Base-by-base conservation (phyloP, 2,113 vertebrate species). In the Alethe diademata region DNA sequence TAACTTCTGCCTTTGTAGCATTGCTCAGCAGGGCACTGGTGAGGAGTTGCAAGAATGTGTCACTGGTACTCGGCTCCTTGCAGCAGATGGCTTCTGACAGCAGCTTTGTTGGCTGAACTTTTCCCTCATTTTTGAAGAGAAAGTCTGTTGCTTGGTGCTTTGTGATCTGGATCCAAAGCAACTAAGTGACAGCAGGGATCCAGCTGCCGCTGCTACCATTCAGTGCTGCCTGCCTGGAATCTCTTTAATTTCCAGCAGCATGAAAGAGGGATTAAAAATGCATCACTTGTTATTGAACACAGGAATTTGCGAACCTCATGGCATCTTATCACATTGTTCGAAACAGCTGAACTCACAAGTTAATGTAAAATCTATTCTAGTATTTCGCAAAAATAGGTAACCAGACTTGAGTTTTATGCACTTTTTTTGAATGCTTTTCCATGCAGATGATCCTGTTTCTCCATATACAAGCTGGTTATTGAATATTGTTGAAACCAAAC, bases 391-490 rank as follows among this genome's bases (percentile, higher is more conserved):
- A 86, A 90, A 47, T 24, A 26, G 5, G 16, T 86, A 86, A 83
- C n/a, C 13, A 66, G 64, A 19, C 56, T 78, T 85, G 51, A 5
- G 8, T 20, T 93, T 75, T 74, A 72, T 69, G 23, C 8, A 23
- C 26, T 70, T 66, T 78, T 0, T 51, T 65, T 57, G 72, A 85
- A 85, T 94, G 67, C 58, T 92, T 96, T 92, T 36, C 57, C 42
- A 33, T 28, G 1, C 78, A 99, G 99, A 98, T 94, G 99, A 99
- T 94, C 99, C 99, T 2, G 97, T 99, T 60, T 99, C 99, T 54
- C 99, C 99, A 2, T 99, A 99, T 48, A 99, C 98, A 29, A 98
- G 99, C 80, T 99, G 99, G 99, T 95, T 99, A 33, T 93, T 99
- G 92, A 98, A 98, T 66, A 99, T 99, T 23, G 98, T 99, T 67